Evolutionary conservation across 2,888 invertebrate species (phyloP).

Genomic region (Diadromus collaris): DNA sequence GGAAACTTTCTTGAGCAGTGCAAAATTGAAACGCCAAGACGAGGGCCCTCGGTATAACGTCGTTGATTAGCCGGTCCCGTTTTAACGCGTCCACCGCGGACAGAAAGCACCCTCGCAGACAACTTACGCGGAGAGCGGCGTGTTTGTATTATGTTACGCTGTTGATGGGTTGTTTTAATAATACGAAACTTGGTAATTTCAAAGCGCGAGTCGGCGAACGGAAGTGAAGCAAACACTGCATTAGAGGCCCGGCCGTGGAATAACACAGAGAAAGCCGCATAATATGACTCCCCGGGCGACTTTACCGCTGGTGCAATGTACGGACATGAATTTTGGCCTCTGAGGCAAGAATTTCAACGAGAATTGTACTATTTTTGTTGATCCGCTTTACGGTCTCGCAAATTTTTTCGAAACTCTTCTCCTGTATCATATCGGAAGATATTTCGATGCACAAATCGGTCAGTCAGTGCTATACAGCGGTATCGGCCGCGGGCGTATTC

Average conservation of each 20-base stretch:
- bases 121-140: not conserved
- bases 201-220: constrained; percentile 8
- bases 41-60: constrained; percentile 8
- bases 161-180: constrained; percentile 15
- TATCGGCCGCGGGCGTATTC: not conserved
- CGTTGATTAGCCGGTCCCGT: not conserved
- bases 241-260: constrained; percentile 18
- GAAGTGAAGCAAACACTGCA: constrained; percentile 29
- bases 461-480: not conserved
- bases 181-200: constrained; percentile 37
- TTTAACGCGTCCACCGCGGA: not conserved
- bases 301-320: not conserved
- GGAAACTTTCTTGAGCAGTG: not conserved
- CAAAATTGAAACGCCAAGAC: constrained; percentile 1
- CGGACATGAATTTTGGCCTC: not conserved
- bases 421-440: not conserved
- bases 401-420: not conserved
- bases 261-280: constrained; percentile 21
- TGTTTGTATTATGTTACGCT: constrained; percentile 13
- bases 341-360: not conserved
- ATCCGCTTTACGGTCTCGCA: not conserved
- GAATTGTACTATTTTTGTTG: not conserved
- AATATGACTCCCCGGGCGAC: not conserved
- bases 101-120: not conserved
- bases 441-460: constrained; percentile 5